These are phyloP conservation scores for Rattus norvegicus DNA, from an alignment of 2,113 vertebrate genomes.

Conservation along the genomic window DNA sequence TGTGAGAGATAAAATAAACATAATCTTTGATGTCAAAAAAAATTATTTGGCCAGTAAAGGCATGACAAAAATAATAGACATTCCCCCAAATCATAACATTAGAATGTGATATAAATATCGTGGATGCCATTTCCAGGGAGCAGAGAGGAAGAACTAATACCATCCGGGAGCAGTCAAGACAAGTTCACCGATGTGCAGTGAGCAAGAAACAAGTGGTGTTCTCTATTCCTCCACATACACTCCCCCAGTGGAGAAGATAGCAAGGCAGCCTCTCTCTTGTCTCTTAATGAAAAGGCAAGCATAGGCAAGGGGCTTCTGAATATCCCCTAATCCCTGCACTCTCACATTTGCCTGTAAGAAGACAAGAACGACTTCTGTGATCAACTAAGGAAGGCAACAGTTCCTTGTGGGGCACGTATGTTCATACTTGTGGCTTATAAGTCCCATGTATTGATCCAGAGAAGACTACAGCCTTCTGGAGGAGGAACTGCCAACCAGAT, in stretches of 20 bases:
- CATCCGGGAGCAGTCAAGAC: neutral
- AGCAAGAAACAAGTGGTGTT: neutral
- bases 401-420: accelerated
- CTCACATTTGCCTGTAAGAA: neutral
- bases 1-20: neutral
- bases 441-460: neutral
- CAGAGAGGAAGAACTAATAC: neutral
- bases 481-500: neutral
- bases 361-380: neutral
- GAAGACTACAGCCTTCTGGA: neutral
- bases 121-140: neutral
- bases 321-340: neutral
- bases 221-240: neutral
- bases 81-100: neutral
- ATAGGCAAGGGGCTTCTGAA: neutral
- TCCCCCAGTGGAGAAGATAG: neutral
- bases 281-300: neutral
- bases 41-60: neutral
- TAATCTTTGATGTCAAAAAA: neutral
- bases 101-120: neutral
- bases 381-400: accelerated
- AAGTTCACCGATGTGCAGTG: neutral
- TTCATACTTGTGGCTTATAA: neutral
- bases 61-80: neutral
- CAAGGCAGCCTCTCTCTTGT: neutral